Base-by-base conservation (phyloP, 2,797 vertebrate species). In the Cyprinodon diabolis region DNA sequence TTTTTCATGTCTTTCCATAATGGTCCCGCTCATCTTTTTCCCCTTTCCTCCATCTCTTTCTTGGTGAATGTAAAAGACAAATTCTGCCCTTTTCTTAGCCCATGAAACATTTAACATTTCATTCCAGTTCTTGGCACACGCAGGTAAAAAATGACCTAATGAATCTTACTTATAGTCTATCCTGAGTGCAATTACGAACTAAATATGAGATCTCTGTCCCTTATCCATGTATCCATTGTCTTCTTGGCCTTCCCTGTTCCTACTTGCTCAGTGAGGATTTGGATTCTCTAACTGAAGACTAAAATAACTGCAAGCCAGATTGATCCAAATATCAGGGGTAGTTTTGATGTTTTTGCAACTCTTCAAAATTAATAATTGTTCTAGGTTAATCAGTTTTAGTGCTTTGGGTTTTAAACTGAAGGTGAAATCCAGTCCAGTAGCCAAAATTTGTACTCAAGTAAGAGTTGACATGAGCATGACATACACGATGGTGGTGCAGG, bases 21-120 rank as follows among this genome's bases (percentile, higher is more conserved):
- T 60, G 68, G 83, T 79, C 78, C 75, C 80, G 70, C 79, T 66
- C 78, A 74, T 76, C 71, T n/a, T 68, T 71, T 68, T 66, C 76
- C 76, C 72, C 71, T 51, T 58, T 72, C 74, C 78, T 80, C 12
- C 25, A 89, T 92, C 94, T 94, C 93, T 95, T 93, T 87, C 93
- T 93, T 94, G 95, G 96, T 96, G 95, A 96, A 96, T 95, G 96
- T 96, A 30, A 96, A 98, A 98, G 97, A 98, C 96, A 97, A 97
- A 99, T 98, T 96, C 95, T 96, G 95, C 96, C 97, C 96, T 97
- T 98, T 97, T 97, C 96, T 94, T 96, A 95, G 86, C 96, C 96
- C 96, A 99, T 99, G 96, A 99, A 99, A 99, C 97, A 99, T 99
- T 99, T 96, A 99, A 96, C 96, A 98, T 99, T 98, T 98, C 96